Base-by-base conservation (phyloP, 2,888 invertebrate species). In the Cephus nigrinus region DNA sequence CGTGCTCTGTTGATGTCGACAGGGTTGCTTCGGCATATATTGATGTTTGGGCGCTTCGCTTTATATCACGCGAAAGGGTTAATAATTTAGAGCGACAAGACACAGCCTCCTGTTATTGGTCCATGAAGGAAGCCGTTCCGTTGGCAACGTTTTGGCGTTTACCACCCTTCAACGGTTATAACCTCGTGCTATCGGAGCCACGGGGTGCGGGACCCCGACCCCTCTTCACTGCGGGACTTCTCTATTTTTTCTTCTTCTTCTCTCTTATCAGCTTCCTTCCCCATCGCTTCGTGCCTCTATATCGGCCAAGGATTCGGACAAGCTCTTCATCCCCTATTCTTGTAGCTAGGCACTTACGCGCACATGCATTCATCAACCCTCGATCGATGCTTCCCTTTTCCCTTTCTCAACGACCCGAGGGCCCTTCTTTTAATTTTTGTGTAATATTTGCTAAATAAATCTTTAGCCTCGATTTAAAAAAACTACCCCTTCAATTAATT, bases 51-150 rank as follows among this genome's bases (percentile, higher is more conserved):
- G 40, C 15, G 40, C 40, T 23, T 55, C 40, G 5, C 40, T 55
- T 71, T 31, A 12, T 71, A 31, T 71, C 71, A 71, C 31, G 12
- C 30, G 73, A 36, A 76, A 34, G 82, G 81, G 83, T 88, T 85
- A 88, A 90, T 89, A 90, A 90, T 90, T 90, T 88, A 90, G 85
- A 85, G 84, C 86, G 86, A 87, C 89, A 88, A 87, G 87, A 89
- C 86, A 83, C 89, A 83, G 83, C 83, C 78, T 81, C 55, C 82
- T 79, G 88, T 90, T 90, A 90, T 91, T 90, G 89, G 86, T 82
- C 86, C 86, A 90, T 90, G 89, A 90, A 90, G 40, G 87, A 84
- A 88, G 84, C 85, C 86, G 80, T 84, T 81, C 73, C 81, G 78
- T 71, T 36, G 79, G 75, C 80, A 82, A 80, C 78, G 81, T 81